These are phyloP conservation scores for Sesia bembeciformis DNA, from an alignment of 2,888 invertebrate species.

Conservation along the genomic window DNA sequence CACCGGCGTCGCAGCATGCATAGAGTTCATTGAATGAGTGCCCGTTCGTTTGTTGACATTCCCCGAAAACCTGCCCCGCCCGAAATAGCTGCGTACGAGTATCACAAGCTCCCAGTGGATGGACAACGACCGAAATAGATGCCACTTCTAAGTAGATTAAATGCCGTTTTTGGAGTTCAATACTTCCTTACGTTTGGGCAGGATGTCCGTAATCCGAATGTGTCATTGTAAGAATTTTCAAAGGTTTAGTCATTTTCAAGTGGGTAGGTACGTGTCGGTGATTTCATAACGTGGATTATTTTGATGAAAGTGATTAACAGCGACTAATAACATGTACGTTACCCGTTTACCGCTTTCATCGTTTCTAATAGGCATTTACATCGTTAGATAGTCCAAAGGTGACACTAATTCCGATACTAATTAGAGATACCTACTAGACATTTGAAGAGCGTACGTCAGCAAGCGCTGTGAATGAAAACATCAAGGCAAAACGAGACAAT, in stretches of 20 bases:
- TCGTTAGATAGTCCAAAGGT: not conserved
- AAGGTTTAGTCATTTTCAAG: too few relatives aligned
- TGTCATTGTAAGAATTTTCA: not conserved
- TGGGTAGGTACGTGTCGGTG: not conserved
- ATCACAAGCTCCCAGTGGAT: slow-evolving; percentile 46
- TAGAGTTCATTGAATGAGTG: slow-evolving; percentile 66
- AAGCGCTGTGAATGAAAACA: slow-evolving; percentile 66
- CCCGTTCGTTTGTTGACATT: slow-evolving; percentile 71
- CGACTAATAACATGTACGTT: too few relatives aligned
- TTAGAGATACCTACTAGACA: not conserved
- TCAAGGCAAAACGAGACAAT: slow-evolving; percentile 46
- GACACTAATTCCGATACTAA: not conserved
- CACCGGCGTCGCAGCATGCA: slow-evolving; percentile 39
- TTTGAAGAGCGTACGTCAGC: slow-evolving; percentile 24
- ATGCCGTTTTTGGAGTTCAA: slow-evolving; percentile 49
- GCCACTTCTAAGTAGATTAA: slow-evolving; percentile 44
- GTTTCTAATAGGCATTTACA: too few relatives aligned
- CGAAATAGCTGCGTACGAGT: slow-evolving; percentile 56
- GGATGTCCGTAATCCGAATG: slow-evolving; percentile 14
- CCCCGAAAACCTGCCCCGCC: slow-evolving; percentile 72
- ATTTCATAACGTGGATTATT: not conserved
- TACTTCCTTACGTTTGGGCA: slow-evolving; percentile 31
- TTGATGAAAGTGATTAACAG: not conserved
- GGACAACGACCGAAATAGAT: slow-evolving; percentile 66
- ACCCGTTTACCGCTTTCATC: too few relatives aligned